Conservation (phyloP, 2,888 invertebrate genomes). For the Erebia epiphron region DNA sequence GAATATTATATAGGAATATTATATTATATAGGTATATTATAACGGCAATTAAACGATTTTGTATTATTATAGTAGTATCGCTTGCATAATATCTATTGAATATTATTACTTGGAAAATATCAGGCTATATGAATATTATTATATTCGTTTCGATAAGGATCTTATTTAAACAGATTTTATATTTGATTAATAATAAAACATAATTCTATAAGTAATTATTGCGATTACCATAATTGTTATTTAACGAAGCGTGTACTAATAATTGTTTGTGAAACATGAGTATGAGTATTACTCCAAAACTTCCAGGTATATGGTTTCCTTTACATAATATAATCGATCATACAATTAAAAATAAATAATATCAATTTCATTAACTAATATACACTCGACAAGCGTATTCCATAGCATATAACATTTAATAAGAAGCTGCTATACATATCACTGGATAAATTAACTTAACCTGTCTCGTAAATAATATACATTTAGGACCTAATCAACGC, state of each 20-base stretch:
- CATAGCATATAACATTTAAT: background rate
- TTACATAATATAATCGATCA: background rate
- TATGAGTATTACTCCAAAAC: constrained; percentile 11
- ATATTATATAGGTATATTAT: background rate
- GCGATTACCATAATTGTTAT: background rate
- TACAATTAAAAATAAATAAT: constrained; percentile 3
- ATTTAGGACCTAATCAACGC: background rate
- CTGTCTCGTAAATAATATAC: background rate
- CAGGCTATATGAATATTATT: too few species aligned
- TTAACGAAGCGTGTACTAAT: constrained; percentile 1
- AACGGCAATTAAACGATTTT: background rate
- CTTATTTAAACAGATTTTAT: background rate
- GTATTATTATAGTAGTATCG: background rate
- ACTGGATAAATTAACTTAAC: background rate
- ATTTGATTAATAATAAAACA: background rate
- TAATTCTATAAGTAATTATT: background rate
- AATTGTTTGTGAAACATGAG: constrained; percentile 12
- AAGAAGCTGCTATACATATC: constrained; percentile 1
- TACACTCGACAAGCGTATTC: background rate
- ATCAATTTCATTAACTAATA: background rate
- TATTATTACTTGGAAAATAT: background rate
- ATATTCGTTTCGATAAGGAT: background rate
- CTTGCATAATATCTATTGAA: constrained; percentile 4
- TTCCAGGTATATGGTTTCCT: constrained; percentile 11
- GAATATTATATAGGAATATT: too few species aligned